These are phyloP conservation scores for Tinamus guttatus DNA, from an alignment of 2,113 vertebrate species.

Conservation along the genomic window DNA sequence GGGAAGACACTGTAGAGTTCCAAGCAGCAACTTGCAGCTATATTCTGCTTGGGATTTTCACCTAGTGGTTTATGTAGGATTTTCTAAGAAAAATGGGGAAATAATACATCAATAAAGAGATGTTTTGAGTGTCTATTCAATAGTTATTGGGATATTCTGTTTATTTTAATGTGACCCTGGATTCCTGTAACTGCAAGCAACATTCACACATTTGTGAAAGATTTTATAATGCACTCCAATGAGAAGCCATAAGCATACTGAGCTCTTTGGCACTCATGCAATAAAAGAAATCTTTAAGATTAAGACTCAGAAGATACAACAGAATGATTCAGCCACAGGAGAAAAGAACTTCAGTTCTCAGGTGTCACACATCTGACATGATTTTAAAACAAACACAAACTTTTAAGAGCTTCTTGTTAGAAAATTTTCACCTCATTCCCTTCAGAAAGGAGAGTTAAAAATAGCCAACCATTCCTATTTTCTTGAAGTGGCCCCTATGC, in stretches of 20 bases:
- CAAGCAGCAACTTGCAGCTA: neutral
- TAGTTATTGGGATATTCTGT: constrained; percentile 27
- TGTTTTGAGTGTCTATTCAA: constrained; percentile 21
- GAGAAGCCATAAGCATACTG: constrained; percentile 28
- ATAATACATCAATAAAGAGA: neutral
- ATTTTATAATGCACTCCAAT: constrained; percentile 25
- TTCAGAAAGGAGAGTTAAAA: constrained; percentile 39
- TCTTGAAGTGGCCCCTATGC: neutral
- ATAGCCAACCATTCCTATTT: constrained; percentile 36
- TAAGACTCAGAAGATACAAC: constrained; percentile 7
- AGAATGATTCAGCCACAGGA: neutral
- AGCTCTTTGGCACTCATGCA: neutral
- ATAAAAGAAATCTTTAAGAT: constrained; percentile 33
- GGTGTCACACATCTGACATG: neutral
- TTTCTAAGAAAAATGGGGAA: neutral
- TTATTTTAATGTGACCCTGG: constrained; percentile 58
- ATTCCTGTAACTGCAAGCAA: constrained; percentile 24
- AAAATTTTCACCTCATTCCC: constrained; percentile 2
- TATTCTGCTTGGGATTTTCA: neutral
- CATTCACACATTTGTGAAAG: constrained; percentile 35
- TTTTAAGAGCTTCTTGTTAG: constrained; percentile 30
- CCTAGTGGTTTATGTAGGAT: neutral
- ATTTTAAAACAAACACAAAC: constrained; percentile 42
- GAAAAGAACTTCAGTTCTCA: constrained; percentile 15
- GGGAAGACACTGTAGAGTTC: neutral